These are phyloP conservation scores for Clistopyga incitator DNA, from an alignment of 2,888 invertebrate species.

Conservation along the genomic window DNA sequence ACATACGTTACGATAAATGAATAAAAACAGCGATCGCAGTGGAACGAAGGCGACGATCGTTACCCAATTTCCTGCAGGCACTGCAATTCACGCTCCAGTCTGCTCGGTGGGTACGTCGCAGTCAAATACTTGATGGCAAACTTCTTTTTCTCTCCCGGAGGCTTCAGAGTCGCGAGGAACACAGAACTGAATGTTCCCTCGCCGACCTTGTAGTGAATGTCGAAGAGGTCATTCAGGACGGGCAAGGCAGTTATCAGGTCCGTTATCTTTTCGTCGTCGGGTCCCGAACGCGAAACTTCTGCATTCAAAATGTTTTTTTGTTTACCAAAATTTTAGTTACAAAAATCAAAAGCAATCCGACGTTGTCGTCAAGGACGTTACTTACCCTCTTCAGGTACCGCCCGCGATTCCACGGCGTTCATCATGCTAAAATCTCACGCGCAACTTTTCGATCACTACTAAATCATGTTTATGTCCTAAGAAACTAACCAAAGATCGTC, in stretches of 20 bases:
- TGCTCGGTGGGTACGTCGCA: conserved; percentile 93
- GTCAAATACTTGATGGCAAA: conserved; percentile 95
- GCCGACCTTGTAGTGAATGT: conserved; percentile 90
- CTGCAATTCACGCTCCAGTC: conserved; percentile 92
- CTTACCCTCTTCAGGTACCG: conserved; percentile 42
- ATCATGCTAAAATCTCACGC: conserved; percentile 17
- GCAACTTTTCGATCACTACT: background rate
- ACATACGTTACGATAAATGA: conserved; percentile 13
- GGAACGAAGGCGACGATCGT: background rate
- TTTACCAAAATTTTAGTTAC: background rate
- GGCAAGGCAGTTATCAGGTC: conserved; percentile 86
- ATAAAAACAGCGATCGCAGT: conserved; percentile 6
- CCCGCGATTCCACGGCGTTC: conserved; percentile 37
- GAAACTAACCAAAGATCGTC: conserved; percentile 50
- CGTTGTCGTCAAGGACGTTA: no score
- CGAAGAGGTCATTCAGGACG: conserved; percentile 87
- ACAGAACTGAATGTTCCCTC: conserved; percentile 96
- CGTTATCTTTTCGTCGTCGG: conserved; percentile 77
- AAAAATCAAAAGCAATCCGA: no score
- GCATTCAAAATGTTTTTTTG: background rate
- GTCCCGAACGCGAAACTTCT: conserved; percentile 31
- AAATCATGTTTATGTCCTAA: conserved; percentile 23
- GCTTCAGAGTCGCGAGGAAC: conserved; percentile 89
- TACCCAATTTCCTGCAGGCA: conserved; percentile 93
- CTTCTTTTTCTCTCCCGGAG: conserved; percentile 84